phyloP scores from a whole-genome alignment of 2,888 invertebrate genomes.

The Sphaerophoria taeniata region DNA sequence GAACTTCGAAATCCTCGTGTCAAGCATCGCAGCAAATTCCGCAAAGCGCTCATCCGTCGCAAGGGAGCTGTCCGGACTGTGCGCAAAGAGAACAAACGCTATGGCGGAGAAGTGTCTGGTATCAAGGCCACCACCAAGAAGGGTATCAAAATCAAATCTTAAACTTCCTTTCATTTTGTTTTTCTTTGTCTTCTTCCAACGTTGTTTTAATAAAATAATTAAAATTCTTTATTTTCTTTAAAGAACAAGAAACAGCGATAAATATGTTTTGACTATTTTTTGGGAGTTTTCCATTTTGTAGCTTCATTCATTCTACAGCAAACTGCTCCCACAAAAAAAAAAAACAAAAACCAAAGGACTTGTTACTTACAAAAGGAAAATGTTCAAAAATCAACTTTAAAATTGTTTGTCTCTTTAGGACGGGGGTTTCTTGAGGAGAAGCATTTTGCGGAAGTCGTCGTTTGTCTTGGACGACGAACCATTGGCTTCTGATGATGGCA shows the following conservation, averaged over 20 bases:
- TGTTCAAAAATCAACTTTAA: neutral
- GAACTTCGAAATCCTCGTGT: constrained; percentile 97
- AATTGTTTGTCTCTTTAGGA: constrained; percentile 2
- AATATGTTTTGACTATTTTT: too few relatives aligned
- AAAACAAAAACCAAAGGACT: constrained; percentile 1
- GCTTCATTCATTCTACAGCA: too few relatives aligned
- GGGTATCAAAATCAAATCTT: constrained; percentile 91
- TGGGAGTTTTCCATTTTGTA: too few relatives aligned
- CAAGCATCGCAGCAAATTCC: constrained; percentile 95
- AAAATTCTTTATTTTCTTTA: constrained; percentile 11
- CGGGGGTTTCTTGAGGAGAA: constrained; percentile 66
- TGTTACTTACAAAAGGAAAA: constrained; percentile 19
- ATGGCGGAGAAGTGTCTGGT: constrained; percentile 96
- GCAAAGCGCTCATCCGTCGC: constrained; percentile 95
- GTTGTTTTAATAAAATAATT: constrained; percentile 41
- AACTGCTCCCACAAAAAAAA: neutral
- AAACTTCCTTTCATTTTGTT: constrained; percentile 47
- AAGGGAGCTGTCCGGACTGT: constrained; percentile 96
- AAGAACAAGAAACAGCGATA: constrained; percentile 20
- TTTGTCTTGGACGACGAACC: constrained; percentile 78
- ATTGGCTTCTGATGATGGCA: constrained; percentile 36
- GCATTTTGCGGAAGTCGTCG: constrained; percentile 81
- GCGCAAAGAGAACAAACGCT: constrained; percentile 90
- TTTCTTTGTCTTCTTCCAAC: neutral
- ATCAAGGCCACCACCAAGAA: constrained; percentile 95